A percentile compares a stretch with the other conserved stretches of the same genome.
phyloP scores from a whole-genome alignment of 1,140 invertebrate species.

The Sycophila sp. region DNA sequence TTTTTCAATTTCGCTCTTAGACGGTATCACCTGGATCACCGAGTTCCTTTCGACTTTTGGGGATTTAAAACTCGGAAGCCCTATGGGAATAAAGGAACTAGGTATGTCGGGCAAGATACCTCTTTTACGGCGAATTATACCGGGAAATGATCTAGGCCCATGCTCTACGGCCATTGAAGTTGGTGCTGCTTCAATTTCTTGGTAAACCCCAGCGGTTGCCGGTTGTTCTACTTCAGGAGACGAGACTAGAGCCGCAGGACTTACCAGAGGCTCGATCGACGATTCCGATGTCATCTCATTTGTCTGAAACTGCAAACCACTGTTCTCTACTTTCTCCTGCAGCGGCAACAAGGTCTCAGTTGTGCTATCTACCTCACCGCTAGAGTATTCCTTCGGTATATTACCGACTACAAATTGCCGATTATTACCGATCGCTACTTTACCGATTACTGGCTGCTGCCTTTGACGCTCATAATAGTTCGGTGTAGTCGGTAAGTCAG shows the following conservation, averaged over 20 bases:
- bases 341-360: neutral
- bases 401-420: slow-evolving; percentile 62
- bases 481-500: slow-evolving; percentile 48
- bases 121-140: slow-evolving; percentile 11
- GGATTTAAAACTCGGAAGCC: neutral
- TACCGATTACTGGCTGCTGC: slow-evolving; percentile 18
- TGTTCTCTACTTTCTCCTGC: slow-evolving; percentile 3
- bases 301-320: neutral
- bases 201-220: slow-evolving; percentile 37
- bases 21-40: slow-evolving; percentile 58
- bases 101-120: neutral
- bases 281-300: neutral
- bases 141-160: slow-evolving; percentile 61
- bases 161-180: slow-evolving; percentile 64
- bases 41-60: slow-evolving; percentile 36
- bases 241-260: slow-evolving; percentile 27
- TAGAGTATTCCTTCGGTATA: slow-evolving; percentile 57
- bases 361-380: slow-evolving; percentile 29
- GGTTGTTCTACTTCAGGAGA: slow-evolving; percentile 42
- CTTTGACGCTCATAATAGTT: slow-evolving; percentile 54
- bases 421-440: slow-evolving; percentile 42
- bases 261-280: neutral
- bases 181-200: slow-evolving; percentile 56
- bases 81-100: neutral
- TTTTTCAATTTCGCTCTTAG: slow-evolving; percentile 48